These are phyloP conservation scores for Vireo altiloquus DNA, from an alignment of 2,113 vertebrate genomes.

Conservation along the genomic window DNA sequence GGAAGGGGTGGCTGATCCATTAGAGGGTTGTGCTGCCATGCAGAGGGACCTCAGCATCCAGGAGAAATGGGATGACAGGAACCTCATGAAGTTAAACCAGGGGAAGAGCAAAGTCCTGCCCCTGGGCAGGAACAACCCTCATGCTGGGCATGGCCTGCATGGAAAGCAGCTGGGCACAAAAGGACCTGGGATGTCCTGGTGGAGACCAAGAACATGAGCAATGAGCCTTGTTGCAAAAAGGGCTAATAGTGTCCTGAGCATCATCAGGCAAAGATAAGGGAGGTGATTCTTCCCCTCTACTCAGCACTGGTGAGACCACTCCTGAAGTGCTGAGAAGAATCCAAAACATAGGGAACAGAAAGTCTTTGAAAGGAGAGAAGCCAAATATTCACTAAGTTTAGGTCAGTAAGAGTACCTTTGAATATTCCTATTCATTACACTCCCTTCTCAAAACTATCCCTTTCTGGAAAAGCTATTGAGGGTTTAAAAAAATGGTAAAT, in stretches of 20 bases:
- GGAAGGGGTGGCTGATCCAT: neutral
- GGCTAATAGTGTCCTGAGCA: neutral
- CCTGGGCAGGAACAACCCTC: neutral
- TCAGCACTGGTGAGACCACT: neutral
- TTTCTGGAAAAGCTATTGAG: neutral
- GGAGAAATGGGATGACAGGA: neutral
- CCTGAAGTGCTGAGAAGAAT: neutral
- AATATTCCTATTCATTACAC: neutral
- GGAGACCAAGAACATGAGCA: neutral
- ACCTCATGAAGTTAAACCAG: neutral
- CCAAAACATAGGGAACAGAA: neutral
- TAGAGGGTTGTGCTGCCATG: neutral
- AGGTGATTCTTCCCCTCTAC: neutral
- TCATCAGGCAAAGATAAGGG: neutral
- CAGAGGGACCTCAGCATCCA: neutral
- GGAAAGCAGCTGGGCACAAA: neutral
- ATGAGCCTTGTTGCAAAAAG: neutral
- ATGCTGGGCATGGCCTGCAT: neutral
- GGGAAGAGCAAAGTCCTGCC: neutral
- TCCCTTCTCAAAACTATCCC: neutral
- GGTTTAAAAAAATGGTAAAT: neutral
- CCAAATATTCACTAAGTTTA: neutral
- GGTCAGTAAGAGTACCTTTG: neutral
- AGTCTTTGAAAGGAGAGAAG: neutral
- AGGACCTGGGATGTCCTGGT: too few species aligned